Conservation (phyloP, 2,888 invertebrate species). For the Tupiocoris notatus region DNA sequence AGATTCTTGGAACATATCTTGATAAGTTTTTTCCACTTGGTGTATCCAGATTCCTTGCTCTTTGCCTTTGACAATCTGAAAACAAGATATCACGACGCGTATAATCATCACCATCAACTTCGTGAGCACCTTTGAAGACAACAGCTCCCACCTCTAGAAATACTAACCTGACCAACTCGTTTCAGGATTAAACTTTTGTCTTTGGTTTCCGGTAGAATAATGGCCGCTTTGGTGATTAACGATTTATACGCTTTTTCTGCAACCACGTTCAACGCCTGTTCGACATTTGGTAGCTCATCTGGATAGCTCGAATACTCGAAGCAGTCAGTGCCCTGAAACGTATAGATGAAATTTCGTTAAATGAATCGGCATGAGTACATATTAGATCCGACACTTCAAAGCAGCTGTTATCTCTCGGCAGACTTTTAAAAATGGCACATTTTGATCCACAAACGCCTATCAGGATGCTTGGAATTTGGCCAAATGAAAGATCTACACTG, state of each 20-base stretch:
- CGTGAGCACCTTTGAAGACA: too few species aligned
- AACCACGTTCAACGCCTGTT: not conserved
- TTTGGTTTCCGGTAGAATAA: conserved; percentile 9
- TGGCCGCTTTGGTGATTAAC: not conserved
- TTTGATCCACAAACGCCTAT: too few species aligned
- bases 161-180: conserved; percentile 20
- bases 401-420: too few species aligned
- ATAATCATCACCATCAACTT: not conserved
- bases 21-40: conserved; percentile 22
- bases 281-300: conserved; percentile 1
- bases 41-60: conserved; percentile 15
- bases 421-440: too few species aligned
- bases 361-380: too few species aligned
- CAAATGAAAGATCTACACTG: too few species aligned
- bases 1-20: not conserved
- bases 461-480: too few species aligned
- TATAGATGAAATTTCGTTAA: too few species aligned
- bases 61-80: conserved; percentile 23
- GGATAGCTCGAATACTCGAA: conserved; percentile 22
- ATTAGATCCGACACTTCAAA: too few species aligned
- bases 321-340: not conserved
- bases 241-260: conserved; percentile 21
- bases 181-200: not conserved
- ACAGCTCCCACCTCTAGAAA: too few species aligned
- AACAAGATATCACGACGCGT: not conserved